phyloP scores from a whole-genome alignment of 2,888 invertebrate species.

The Bimastos eiseni region DNA sequence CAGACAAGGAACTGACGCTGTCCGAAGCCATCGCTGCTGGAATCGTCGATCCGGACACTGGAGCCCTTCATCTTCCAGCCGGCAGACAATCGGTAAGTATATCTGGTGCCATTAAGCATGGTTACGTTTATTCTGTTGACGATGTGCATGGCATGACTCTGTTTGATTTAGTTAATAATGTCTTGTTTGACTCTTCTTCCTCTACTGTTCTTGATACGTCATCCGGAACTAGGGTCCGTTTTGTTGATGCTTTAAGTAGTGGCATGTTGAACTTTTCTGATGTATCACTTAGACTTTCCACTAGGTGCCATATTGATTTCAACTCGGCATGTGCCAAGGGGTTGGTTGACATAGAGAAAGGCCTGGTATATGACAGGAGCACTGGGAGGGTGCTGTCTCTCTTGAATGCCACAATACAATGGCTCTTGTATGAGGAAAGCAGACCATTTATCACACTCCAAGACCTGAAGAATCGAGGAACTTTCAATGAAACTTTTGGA shows the following conservation, averaged over 20 bases:
- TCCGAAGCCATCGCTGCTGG: slow-evolving; percentile 16
- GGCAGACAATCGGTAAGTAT: slow-evolving; percentile 25
- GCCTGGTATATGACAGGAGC: neutral
- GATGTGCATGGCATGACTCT: neutral
- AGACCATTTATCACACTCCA: neutral
- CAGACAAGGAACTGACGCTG: neutral
- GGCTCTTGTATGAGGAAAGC: neutral
- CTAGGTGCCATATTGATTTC: slow-evolving; percentile 22
- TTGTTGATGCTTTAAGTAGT: neutral
- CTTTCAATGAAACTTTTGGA: neutral
- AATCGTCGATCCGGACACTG: neutral
- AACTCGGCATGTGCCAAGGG: neutral
- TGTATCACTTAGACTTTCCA: neutral
- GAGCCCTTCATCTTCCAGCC: neutral
- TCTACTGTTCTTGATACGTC: neutral
- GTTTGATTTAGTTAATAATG: slow-evolving; percentile 17
- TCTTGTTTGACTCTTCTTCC: neutral
- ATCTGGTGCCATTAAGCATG: slow-evolving; percentile 67
- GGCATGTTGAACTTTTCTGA: slow-evolving; percentile 1
- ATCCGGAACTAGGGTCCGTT: neutral
- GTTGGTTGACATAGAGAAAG: neutral
- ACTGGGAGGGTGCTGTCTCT: neutral
- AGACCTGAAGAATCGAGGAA: neutral
- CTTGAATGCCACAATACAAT: neutral
- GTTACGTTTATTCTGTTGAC: slow-evolving; percentile 58